Base-by-base conservation (phyloP, 2,888 invertebrate genomes). In the Rhaphigaster nebulosa region DNA sequence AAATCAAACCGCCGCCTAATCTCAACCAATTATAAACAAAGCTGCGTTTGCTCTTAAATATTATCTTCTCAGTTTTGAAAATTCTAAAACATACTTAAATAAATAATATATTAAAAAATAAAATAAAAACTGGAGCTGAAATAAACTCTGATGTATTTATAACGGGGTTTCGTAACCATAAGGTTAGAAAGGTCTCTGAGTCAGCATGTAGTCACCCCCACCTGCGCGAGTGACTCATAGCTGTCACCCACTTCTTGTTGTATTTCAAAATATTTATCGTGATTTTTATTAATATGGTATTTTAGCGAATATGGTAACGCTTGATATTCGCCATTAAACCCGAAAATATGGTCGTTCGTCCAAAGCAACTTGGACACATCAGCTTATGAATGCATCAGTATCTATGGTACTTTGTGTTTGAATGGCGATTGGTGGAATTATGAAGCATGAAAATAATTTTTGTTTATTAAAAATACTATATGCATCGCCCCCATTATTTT, bases 121-220 rank as follows among this genome's bases (percentile, higher is more conserved):
- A 29, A 29, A 76, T 23, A 20, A 10, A 76, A 29, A 5, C 38
- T 76, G 70, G 70, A 38, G 5, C 8, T 76, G 20, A 20, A 38
- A 76, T 76, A 34, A 76, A 70, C 20, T 15, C 13, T 5, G 15
- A 38, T 5, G 70, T 38, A 76, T 76, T 76, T 34, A 65, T 65
- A 76, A 23, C 70, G 8, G 6, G 20, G 38, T 34, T 34, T 38
- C 20, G 70, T 76, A 76, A 76, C 18, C 15, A 70, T 34, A 76
- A 76, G 70, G 20, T 38, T 76, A 76, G 70, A 76, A 76, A 76
- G 70, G 70, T 38, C 34, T 20, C 34, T 76, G 70, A 76, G 70
- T 76, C 70, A 76, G 70, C 34, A 20, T 76, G 70, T 20, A 76
- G 70, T 38, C 70, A 76, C 70, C 70, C 70, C 70, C 70, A 76